These are phyloP conservation scores for Sebastes schlegelii DNA, from an alignment of 2,113 vertebrate genomes.

Conservation along the genomic window DNA sequence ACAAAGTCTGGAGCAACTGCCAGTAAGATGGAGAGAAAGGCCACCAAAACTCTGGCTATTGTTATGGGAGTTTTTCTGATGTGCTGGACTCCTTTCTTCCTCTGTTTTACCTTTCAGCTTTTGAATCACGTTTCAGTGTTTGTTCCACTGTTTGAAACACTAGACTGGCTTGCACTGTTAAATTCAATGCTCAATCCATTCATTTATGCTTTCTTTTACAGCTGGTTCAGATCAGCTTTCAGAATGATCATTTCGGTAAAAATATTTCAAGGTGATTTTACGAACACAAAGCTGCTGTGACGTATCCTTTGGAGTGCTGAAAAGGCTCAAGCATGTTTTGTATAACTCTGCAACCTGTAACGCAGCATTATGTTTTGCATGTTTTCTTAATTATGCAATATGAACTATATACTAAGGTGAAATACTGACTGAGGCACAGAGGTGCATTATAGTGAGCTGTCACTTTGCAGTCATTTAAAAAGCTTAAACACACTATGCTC, in stretches of 20 bases:
- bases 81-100: neutral
- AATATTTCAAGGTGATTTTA: neutral
- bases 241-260: neutral
- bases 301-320: neutral
- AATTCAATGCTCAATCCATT: neutral
- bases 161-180: neutral
- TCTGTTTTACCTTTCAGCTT: neutral
- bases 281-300: neutral
- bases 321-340: neutral
- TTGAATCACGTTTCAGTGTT: neutral
- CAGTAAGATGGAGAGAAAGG: conserved; percentile 16
- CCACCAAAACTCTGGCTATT: neutral
- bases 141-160: neutral
- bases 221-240: neutral
- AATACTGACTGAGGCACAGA: too few relatives aligned
- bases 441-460: too few relatives aligned
- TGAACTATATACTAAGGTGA: too few relatives aligned
- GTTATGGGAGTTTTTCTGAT: neutral
- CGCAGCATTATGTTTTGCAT: too few relatives aligned
- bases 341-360: too few relatives aligned
- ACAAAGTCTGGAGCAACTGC: conserved; percentile 5
- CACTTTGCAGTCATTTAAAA: too few relatives aligned
- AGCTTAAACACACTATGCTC: too few relatives aligned
- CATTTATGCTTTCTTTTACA: neutral
- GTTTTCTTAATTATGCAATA: too few relatives aligned